A percentile compares a stretch with the other conserved stretches of the same genome.
These are phyloP conservation scores for Amphipoea lucens DNA, from an alignment of 2,888 invertebrate genomes.

Conservation along the genomic window DNA sequence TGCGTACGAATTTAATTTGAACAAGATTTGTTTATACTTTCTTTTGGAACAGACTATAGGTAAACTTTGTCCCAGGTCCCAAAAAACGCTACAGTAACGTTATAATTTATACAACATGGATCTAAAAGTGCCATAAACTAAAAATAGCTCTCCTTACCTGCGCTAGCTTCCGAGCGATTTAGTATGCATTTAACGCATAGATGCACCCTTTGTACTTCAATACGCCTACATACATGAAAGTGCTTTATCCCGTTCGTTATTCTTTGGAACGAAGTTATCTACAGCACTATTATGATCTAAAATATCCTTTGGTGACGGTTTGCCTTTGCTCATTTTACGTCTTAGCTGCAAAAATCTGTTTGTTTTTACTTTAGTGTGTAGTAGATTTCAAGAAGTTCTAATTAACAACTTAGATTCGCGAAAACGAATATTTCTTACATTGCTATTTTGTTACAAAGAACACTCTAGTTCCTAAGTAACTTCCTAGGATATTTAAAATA, in stretches of 20 bases:
- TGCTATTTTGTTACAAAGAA: neutral
- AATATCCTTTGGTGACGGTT: constrained; percentile 39
- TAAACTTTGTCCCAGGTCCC: constrained; percentile 11
- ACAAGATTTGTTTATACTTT: neutral
- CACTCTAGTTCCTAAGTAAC: neutral
- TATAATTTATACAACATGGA: constrained; percentile 25
- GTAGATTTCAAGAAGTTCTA: neutral
- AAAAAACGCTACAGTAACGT: constrained; percentile 19
- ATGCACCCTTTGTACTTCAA: constrained; percentile 80
- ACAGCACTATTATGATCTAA: constrained; percentile 26
- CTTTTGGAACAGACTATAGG: neutral
- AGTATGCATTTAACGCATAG: constrained; percentile 77
- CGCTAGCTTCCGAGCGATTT: constrained; percentile 76
- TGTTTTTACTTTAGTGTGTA: neutral
- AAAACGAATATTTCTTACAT: neutral
- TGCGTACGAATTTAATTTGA: neutral
- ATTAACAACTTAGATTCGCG: neutral
- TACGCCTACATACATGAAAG: constrained; percentile 57
- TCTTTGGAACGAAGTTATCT: constrained; percentile 49
- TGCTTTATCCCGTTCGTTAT: constrained; percentile 40
- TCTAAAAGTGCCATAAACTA: constrained; percentile 62
- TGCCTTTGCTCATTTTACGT: neutral
- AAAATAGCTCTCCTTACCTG: constrained; percentile 75
- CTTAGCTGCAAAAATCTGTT: neutral
- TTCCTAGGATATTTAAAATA: neutral